Evolutionary conservation across 2,113 vertebrate species (phyloP), one percentile per base, ranked within the genome.

Genomic region (Oceanites oceanicus): DNA sequence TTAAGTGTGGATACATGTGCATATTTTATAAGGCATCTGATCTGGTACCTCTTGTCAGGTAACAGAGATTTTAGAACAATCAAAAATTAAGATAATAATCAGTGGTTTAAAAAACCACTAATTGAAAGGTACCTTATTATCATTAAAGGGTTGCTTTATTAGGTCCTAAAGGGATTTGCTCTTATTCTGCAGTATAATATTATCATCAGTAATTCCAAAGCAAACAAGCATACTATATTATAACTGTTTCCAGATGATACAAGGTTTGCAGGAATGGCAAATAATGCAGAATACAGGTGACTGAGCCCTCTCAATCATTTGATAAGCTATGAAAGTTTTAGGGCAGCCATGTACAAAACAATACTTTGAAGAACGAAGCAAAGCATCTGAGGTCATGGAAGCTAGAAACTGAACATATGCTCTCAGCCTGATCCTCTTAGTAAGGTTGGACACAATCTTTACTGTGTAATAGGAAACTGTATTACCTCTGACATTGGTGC

Each of bases 391-490:
- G 78, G 92, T 92, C 91, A 80, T 20, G 59, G 67, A 76, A 88
- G 79, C 62, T 42, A 34, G 50, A 52, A 25, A 47, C 53, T 73
- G 62, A 96, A 61, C 63, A 83, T 76, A 83, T 18, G 71, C 71
- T 90, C 49, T 62, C 71, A 61, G 71, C 36, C 50, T 88, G 75
- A 94, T 94, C 78, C 74, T 94, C 82, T 96, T 93, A 79, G 49
- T 26, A 68, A 56, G 49, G 58, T 18, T 56, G 52, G 53, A 27
- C 66, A 65, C 18, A 72, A 52, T 47, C 70, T 90, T 92, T 67
- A 62, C 62, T 34, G 13, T 78, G 14, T 21, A 71, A 63, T 18
- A 87, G 55, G 73, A 85, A 78, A 76, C 19, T 73, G 22, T 29
- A 44, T 73, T 47, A 47, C 53, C 36, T 92, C 70, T 67, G 66